Evolutionary conservation across 2,113 vertebrate genomes (phyloP), one percentile per base, ranked within the genome.

Genomic region (Willisornis vidua): DNA sequence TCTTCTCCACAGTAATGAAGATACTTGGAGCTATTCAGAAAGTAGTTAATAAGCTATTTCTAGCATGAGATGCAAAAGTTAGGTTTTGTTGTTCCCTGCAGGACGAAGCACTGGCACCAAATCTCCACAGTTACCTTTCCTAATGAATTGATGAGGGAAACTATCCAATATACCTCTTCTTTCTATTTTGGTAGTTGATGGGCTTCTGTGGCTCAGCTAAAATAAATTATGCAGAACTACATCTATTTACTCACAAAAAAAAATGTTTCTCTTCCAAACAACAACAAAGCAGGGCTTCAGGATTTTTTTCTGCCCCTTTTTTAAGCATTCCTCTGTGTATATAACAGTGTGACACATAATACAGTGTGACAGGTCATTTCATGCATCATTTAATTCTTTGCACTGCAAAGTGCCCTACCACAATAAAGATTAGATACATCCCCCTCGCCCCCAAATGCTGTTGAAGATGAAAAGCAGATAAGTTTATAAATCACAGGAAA

Each of bases 321-420:
- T 87, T 6, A 77, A 59, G 49, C 59, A 89, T n/a, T 66, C 78
- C 61, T 94, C 70, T 68, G 62, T 88, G 66, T 71, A 49, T 63
- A 59, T 79, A 94, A 82, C 45, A 59, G 14, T 81, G 55, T 48
- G 65, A 58, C 71, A 75, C 45, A 78, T 97, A 97, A 97, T 90
- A 39, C 37, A 72, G 62, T 83, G 55, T 96, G 93, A 97, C 97
- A 96, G 94, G 90, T 97, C 94, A 97, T 97, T 98, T 98, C 88
- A 97, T 58, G 93, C 97, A 96, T 95, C 96, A 97, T 97, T 98
- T 97, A 97, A 96, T 84, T 97, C 94, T 96, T 96, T 96, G 93
- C 92, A 52, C 81, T 95, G 94, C 39, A 14, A 78, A 96, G 52
- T 90, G 91, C 94, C 66, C 49, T 61, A 77, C 26, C 33, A 89